Conservation (phyloP, 1,140 invertebrate species). For the Orchestia grillus region DNA sequence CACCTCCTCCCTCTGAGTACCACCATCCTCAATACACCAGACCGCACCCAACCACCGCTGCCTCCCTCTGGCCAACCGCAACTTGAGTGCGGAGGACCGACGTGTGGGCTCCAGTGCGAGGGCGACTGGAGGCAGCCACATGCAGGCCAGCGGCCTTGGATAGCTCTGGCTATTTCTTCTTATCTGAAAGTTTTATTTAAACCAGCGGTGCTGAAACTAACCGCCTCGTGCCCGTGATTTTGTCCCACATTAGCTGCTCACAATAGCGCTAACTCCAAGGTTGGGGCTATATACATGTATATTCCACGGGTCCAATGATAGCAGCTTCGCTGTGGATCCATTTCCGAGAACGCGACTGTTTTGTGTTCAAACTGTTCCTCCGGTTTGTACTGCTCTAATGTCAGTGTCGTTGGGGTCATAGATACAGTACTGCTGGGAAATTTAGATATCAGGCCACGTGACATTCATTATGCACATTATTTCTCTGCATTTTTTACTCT, state of each 20-base stretch:
- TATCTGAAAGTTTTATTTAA: background rate
- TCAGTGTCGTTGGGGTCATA: too few relatives aligned
- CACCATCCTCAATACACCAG: too few relatives aligned
- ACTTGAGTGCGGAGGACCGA: background rate
- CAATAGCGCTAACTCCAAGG: background rate
- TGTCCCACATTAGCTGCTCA: background rate
- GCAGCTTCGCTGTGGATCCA: background rate
- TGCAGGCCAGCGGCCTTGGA: background rate
- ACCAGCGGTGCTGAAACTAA: background rate
- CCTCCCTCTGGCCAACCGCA: too few relatives aligned
- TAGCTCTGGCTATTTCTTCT: background rate
- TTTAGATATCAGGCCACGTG: too few relatives aligned
- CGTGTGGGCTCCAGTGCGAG: background rate
- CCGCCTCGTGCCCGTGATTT: background rate
- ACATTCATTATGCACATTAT: too few relatives aligned
- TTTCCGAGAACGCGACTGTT: background rate
- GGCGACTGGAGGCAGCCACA: background rate
- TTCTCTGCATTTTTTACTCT: too few relatives aligned
- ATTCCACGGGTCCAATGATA: background rate
- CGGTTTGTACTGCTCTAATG: too few relatives aligned
- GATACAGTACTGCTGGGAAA: too few relatives aligned
- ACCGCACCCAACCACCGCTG: too few relatives aligned
- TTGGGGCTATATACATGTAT: too few relatives aligned
- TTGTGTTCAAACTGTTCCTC: background rate
- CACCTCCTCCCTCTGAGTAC: too few relatives aligned